Evolutionary conservation across 1,140 invertebrate species (phyloP), one percentile per base, ranked within the genome.

Genomic region (Aphelenchoides besseyi): DNA sequence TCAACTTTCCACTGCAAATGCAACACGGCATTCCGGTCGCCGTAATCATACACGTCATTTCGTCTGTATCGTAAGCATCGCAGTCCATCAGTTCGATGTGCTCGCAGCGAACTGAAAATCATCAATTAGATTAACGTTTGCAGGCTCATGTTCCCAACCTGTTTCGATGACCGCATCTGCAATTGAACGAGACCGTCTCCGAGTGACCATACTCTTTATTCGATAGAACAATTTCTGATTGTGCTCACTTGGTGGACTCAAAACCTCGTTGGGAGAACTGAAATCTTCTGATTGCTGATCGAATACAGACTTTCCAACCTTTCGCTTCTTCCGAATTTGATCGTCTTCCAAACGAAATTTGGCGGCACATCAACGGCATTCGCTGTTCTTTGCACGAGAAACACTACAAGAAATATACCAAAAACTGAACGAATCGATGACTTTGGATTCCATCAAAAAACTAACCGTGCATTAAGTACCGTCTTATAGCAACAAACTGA

Each of bases 1-100:
- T 72, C 1, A 72, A 30, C 30, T 72, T 70, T 33, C 75, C 76
- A n/a, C 69, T 78, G 54, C 76, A 78, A 26, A 78, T 69, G 61
- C 76, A 78, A 52, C 76, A 78, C 12, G 76, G 77, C 75, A 78
- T 78, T 41, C 76, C 76, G 41, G 76, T 78, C 26, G 76, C 76
- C 16, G 76, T 78, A 28, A 78, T 41, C 75, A 78, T 73, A 54
- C 76, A 78, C 1, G 68, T 78, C 76, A 78, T 78, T 55, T 78
- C 76, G 52, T 77, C 75, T 16, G 66, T 70, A 18, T 77, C 71
- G 35, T 79, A 78, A 36, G 68, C 75, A 8, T 74, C 73, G 54
- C 76, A 78, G 37, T 78, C 76, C 28, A 78, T 41, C 16, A 78
- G 53, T 35, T 78, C 76, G 2, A 78, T 74, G 69, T 78, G 76